A percentile compares a stretch with the other conserved stretches of the same genome.
These are phyloP conservation scores for Pseudorasbora parva DNA, from an alignment of 2,113 vertebrate genomes.

Conservation along the genomic window DNA sequence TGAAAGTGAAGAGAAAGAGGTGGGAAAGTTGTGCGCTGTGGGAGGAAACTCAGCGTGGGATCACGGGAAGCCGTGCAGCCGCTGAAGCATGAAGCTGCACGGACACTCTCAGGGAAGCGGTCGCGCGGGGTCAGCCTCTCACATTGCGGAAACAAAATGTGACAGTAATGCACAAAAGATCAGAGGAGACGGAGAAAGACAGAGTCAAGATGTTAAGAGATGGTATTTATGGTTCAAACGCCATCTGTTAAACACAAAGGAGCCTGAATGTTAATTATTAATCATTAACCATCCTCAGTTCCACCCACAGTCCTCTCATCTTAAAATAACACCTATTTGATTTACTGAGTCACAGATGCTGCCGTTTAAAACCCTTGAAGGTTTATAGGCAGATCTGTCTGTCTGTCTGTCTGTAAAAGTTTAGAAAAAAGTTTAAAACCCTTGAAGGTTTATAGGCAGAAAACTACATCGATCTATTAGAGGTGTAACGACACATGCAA, in stretches of 20 bases:
- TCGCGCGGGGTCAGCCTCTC: slow-evolving; percentile 11
- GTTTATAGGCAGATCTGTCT: too few relatives aligned
- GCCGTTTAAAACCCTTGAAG: too few relatives aligned
- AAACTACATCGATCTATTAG: too few relatives aligned
- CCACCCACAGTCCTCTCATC: slow-evolving; percentile 10
- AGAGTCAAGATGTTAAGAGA: slow-evolving; percentile 3
- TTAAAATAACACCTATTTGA: neutral
- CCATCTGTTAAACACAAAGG: slow-evolving; percentile 36
- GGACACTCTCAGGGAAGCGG: slow-evolving; percentile 16
- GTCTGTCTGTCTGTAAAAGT: neutral
- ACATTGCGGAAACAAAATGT: neutral
- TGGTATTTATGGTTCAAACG: slow-evolving; percentile 20
- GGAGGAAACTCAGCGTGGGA: slow-evolving; percentile 3
- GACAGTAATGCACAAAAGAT: slow-evolving; percentile 40
- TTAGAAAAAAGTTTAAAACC: neutral
- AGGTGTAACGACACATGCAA: too few relatives aligned
- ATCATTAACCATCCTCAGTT: slow-evolving; percentile 9
- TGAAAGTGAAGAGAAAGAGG: slow-evolving; percentile 1
- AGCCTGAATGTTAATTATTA: slow-evolving; percentile 8
- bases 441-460: too few relatives aligned
- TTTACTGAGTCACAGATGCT: slow-evolving; percentile 12
- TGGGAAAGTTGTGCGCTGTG: slow-evolving; percentile 9
- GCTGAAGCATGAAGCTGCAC: neutral
- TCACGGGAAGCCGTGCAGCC: slow-evolving; percentile 20
- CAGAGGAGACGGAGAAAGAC: slow-evolving; percentile 18